Evolutionary conservation across 2,113 vertebrate genomes (phyloP).

Genomic region (Entosphenus tridentatus): DNA sequence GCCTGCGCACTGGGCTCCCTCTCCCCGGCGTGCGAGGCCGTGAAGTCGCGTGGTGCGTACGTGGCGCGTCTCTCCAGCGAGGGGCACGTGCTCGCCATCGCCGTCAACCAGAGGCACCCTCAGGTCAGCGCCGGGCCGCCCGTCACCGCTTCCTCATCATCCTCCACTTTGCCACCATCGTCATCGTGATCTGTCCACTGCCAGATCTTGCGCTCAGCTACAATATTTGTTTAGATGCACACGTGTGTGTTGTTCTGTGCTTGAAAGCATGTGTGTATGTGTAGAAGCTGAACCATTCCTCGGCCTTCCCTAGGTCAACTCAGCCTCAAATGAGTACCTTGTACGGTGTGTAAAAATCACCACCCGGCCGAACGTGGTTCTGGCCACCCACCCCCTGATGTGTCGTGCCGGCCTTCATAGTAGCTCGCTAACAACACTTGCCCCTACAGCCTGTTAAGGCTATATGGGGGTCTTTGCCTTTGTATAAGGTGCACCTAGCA

Average conservation of each 20-base stretch:
- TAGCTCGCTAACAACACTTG: too few relatives aligned
- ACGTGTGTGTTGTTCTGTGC: not conserved
- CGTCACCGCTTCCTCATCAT: not conserved
- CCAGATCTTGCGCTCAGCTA: not conserved
- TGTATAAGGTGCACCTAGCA: too few relatives aligned
- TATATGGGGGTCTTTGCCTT: too few relatives aligned
- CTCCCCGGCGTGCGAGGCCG: constrained; percentile 30
- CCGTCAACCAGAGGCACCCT: constrained; percentile 63
- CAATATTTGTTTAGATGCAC: not conserved
- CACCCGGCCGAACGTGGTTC: too few relatives aligned
- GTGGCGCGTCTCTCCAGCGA: constrained; percentile 48
- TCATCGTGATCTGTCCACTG: too few relatives aligned
- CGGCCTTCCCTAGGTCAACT: too few relatives aligned
- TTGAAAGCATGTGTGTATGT: not conserved
- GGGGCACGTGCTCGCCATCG: constrained; percentile 39
- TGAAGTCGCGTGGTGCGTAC: constrained; percentile 66
- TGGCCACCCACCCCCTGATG: too few relatives aligned
- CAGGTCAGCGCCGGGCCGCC: constrained; percentile 23
- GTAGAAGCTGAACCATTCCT: not conserved
- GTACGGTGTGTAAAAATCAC: too few relatives aligned
- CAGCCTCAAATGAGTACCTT: too few relatives aligned
- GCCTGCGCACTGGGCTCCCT: constrained; percentile 21
- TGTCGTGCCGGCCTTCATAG: too few relatives aligned
- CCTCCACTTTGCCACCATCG: too few relatives aligned
- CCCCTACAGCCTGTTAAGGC: too few relatives aligned